Base-by-base conservation (phyloP, 2,888 invertebrate genomes). In the Altica lythri region DNA sequence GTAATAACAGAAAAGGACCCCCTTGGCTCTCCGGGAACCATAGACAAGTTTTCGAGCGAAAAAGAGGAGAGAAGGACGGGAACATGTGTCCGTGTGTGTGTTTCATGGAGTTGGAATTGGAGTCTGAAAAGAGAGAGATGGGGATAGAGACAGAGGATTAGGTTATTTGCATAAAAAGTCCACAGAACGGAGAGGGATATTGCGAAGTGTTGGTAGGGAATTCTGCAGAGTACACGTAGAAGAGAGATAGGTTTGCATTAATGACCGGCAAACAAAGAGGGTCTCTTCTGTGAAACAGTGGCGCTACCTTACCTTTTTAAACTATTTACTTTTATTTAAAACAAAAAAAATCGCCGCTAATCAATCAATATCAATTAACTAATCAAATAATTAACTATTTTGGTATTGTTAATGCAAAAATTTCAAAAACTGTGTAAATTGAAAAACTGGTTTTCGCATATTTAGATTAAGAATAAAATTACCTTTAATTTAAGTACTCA, bases 21-120 rank as follows among this genome's bases (percentile, higher is more conserved):
- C 37, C 38, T 54, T 44, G 42, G 17, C 40, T 17, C 45, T 43
- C 51, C 57, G 32, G 55, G 52, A 54, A 54, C 35, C 55, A 45
- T 25, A 47, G 44, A 38, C 38, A 56, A 51, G 44, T 50, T 53
- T 50, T 56, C 55, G 57, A 32, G 56, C 51, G 59, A 60, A 58
- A 58, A 62, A 57, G 62, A 46, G 45, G 43, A 61, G 65, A 66
- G 55, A 63, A 66, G 63, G 70, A 69, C 57, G 62, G 57, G 52
- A 52, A 72, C 72, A 72, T 70, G 72, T 72, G 72, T 71, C 68
- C 68, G 68, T 66, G 63, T 65, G 68, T 68, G 68, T 68, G 68
- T 67, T 67, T 63, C 68, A 68, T 66, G 68, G 65, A 66, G 68
- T 66, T 65, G 63, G 65, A 69, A 68, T n/a, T n/a, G n/a, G n/a